Conservation (phyloP, 2,113 vertebrate species). For the Polypterus senegalus region DNA sequence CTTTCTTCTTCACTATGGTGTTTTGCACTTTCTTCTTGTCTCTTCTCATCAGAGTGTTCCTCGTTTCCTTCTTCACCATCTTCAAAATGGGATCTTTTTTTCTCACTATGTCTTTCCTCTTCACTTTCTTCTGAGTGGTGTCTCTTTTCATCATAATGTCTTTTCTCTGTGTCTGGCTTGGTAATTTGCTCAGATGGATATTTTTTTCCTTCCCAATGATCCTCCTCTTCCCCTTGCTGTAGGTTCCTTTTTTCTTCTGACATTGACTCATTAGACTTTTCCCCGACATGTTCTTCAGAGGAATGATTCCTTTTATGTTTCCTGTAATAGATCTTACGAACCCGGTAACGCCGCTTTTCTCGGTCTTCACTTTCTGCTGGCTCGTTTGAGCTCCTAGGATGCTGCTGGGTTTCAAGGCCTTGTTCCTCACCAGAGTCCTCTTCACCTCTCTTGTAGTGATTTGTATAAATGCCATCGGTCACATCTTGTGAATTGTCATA, state of each 20-base stretch:
- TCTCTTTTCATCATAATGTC: background rate
- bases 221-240: constrained; percentile 11
- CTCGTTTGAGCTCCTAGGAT: constrained; percentile 17
- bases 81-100: constrained; percentile 16
- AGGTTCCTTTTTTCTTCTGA: constrained; percentile 5
- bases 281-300: background rate
- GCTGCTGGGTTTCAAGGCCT: background rate
- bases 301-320: constrained; percentile 15
- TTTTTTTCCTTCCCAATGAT: constrained; percentile 7
- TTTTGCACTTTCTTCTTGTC: constrained; percentile 14
- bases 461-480: background rate
- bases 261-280: constrained; percentile 9
- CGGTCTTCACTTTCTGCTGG: constrained; percentile 21
- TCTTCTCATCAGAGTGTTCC: constrained; percentile 9
- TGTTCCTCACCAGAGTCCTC: constrained; percentile 1
- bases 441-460: background rate
- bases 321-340: constrained; percentile 18
- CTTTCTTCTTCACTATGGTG: constrained; percentile 23
- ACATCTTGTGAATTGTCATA: background rate
- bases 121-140: constrained; percentile 12
- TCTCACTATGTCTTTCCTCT: constrained; percentile 18
- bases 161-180: too few species aligned
- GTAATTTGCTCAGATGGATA: too few species aligned
- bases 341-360: constrained; percentile 17
- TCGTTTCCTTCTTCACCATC: constrained; percentile 25